These are phyloP conservation scores for Lithophane ornitopus DNA, from an alignment of 2,888 invertebrate species.

Conservation along the genomic window DNA sequence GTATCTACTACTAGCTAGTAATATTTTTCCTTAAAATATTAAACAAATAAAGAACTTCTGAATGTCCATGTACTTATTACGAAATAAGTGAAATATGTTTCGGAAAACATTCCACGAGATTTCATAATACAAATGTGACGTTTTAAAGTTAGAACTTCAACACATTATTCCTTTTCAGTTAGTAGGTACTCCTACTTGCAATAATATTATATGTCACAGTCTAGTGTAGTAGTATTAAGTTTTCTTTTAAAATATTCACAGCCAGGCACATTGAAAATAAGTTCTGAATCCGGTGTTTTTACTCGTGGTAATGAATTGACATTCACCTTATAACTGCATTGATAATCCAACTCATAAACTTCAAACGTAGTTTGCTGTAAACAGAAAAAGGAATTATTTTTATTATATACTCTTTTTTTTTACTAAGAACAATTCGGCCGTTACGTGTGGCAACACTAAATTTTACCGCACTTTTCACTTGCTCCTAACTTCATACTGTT, in stretches of 20 bases:
- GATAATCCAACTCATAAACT: slow-evolving; percentile 90
- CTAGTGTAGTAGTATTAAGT: slow-evolving; percentile 77
- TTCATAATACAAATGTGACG: background rate
- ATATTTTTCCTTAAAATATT: slow-evolving; percentile 17
- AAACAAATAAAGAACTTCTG: background rate
- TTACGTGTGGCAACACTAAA: slow-evolving; percentile 44
- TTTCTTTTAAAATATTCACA: slow-evolving; percentile 87
- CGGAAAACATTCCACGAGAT: background rate
- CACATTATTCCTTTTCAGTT: background rate
- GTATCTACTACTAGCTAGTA: background rate
- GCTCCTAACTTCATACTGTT: slow-evolving; percentile 65
- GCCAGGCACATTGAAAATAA: slow-evolving; percentile 88
- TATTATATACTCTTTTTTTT: background rate
- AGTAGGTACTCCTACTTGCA: background rate
- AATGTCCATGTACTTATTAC: background rate
- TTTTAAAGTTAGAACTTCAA: background rate
- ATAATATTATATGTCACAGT: slow-evolving; percentile 71
- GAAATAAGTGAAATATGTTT: slow-evolving; percentile 3
- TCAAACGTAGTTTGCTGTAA: slow-evolving; percentile 90
- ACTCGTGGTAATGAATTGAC: slow-evolving; percentile 84
- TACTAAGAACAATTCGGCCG: background rate
- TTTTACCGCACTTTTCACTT: slow-evolving; percentile 62
- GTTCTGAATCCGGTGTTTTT: slow-evolving; percentile 85
- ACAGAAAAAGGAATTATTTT: slow-evolving; percentile 45
- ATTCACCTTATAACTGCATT: slow-evolving; percentile 90